Evolutionary conservation across 1,140 invertebrate genomes (phyloP).

Genomic region (Micrasema minimum): DNA sequence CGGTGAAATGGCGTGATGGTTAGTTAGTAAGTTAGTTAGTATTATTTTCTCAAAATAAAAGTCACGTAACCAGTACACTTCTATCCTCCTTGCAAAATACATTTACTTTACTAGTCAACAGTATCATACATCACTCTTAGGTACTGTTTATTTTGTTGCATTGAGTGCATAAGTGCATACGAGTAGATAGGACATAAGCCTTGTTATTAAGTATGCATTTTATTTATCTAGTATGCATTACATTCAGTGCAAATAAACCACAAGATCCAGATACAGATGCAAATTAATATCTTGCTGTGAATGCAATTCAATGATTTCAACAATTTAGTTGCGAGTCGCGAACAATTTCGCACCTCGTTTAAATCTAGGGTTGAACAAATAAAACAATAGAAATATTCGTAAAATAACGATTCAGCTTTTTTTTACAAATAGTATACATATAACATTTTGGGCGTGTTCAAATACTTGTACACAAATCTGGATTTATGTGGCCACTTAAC

Average conservation of each 20-base stretch:
- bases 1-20: too few relatives aligned
- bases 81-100: too few relatives aligned
- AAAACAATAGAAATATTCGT: not conserved
- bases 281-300: not conserved
- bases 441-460: too few relatives aligned
- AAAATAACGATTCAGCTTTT: not conserved
- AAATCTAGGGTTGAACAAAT: constrained; percentile 2
- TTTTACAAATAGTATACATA: not conserved
- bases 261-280: not conserved
- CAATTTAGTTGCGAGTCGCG: constrained; percentile 3
- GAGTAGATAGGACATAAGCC: not conserved
- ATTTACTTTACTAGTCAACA: not conserved
- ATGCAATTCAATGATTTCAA: constrained; percentile 15
- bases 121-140: not conserved
- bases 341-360: constrained; percentile 14
- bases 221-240: not conserved
- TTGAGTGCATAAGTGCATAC: not conserved
- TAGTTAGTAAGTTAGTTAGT: too few relatives aligned
- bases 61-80: too few relatives aligned
- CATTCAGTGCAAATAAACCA: not conserved
- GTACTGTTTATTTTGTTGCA: not conserved
- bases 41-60: too few relatives aligned
- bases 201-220: not conserved
- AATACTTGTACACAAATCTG: too few relatives aligned
- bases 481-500: too few relatives aligned